Base-by-base conservation (phyloP, 2,888 invertebrate genomes). In the Lasioglossum leucozonium region DNA sequence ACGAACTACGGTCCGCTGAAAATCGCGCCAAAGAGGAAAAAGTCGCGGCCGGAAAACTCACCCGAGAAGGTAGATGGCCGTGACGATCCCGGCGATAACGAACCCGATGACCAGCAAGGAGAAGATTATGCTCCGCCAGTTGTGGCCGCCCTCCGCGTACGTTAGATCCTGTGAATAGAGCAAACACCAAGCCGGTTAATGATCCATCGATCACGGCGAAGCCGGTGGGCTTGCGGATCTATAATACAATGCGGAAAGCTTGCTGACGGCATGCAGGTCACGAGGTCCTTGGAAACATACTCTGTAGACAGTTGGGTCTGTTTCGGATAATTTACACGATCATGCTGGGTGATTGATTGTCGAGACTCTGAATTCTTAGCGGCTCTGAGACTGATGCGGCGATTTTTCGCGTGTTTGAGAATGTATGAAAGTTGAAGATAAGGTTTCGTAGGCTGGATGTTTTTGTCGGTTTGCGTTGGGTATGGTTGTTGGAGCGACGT, bases 111-210 rank as follows among this genome's bases (percentile, higher is more conserved):
- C 98, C 96, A 98, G 96, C 95, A 98, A 96, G 89, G 98, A 98
- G 95, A 98, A 97, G 95, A 98, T 96, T 94, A 98, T 98, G 95
- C 98, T 98, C 95, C 97, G 97, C 98, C 98, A 98, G 95, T 98
- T 98, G 96, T 98, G 97, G 88, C 98, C 98, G 95, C 98, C 98
- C 87, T 96, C 96, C 91, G 96, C 97, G 95, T 98, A 97, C 92
- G 96, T 96, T 95, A 98, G 96, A 95, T 98, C 97, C 97, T 97
- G 96, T 75, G 96, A 75, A 89, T 73, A 79, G 77, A 71, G 30
- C 85, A 85, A 72, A 79, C 95, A 90, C 88, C 51, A 51, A 58
- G 42, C 40, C 65, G 72, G 77, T 86, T 79, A 89, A 86, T 42
- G 81, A 81, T 89, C 89, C 71, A 71, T 84, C 81, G 77, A 62